Base-by-base conservation (phyloP, 1,140 invertebrate species). In the Drosophila nigromelanica region DNA sequence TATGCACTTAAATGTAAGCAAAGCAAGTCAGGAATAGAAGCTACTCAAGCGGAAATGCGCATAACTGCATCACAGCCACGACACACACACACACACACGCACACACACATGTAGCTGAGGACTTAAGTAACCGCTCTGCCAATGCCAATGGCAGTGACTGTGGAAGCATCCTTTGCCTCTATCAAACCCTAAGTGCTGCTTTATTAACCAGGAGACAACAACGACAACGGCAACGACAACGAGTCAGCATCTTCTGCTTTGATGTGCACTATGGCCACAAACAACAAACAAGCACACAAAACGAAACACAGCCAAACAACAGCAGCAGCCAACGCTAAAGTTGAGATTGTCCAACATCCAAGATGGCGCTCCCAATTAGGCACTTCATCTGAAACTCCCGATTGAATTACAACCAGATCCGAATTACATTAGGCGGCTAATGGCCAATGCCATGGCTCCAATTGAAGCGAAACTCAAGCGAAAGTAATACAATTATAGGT, bases 11-110 rank as follows among this genome's bases (percentile, higher is more conserved):
- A 60, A 76, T 78, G 80, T 82, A 82, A 82, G 80, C 75, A 82
- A 78, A 82, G 62, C 81, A 83, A 78, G 80, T 75, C 75, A 75
- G 64, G 48, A 58, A 61, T 73, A 24, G 72, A 73, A 83, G 64
- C 80, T 78, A 78, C 76, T 83, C 76, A 82, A 50, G 75, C 80
- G 80, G 76, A 83, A 83, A 83, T 83, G 80, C 73, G 80, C 80
- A 82, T 82, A 82, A 82, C 80, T 82, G 80, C 80, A 83, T 83
- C 80, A 83, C 67, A 66, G 67, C 66, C 79, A 70, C 47, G 54
- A 76, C 78, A 63, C 63, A 75, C 54, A 52, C 40, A 71, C 14
- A 54, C 30, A 70, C 33, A 60, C 35, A 59, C 35, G 33, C 39
- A 51, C 58, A 59, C 48, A 52, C 37, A 54, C 43, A 27, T 50